A percentile compares a stretch with the other conserved stretches of the same genome.
Evolutionary conservation across 2,888 invertebrate genomes (phyloP).

Genomic region (Drosophila lutescens): DNA sequence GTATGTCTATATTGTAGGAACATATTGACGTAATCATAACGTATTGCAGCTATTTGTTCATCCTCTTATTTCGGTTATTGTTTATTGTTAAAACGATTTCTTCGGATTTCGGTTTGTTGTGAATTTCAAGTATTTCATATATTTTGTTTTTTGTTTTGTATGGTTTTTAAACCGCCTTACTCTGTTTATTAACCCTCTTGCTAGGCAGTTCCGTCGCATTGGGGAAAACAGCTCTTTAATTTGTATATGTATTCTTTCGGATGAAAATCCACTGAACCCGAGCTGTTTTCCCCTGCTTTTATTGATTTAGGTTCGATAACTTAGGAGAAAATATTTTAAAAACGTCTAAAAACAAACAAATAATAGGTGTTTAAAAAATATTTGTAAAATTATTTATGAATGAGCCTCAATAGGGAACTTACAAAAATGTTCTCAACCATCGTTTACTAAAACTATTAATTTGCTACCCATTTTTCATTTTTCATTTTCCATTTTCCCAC

Average conservation of each 20-base stretch:
- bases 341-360: slow-evolving; percentile 33
- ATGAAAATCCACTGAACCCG: neutral
- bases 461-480: slow-evolving; percentile 71
- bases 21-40: slow-evolving; percentile 84
- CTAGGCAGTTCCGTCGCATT: slow-evolving; percentile 28
- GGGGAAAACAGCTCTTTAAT: slow-evolving; percentile 1
- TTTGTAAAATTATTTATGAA: slow-evolving; percentile 65
- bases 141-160: neutral
- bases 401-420: slow-evolving; percentile 85
- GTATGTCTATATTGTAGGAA: slow-evolving; percentile 84
- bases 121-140: neutral
- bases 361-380: slow-evolving; percentile 30
- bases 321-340: slow-evolving; percentile 30
- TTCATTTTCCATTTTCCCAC: neutral
- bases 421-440: slow-evolving; percentile 82
- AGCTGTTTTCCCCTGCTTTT: slow-evolving; percentile 8
- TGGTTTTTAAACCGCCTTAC: slow-evolving; percentile 22
- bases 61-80: slow-evolving; percentile 53
- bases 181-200: slow-evolving; percentile 30
- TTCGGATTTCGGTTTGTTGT: slow-evolving; percentile 20
- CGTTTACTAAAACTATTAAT: slow-evolving; percentile 81
- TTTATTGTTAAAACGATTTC: slow-evolving; percentile 24
- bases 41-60: slow-evolving; percentile 84
- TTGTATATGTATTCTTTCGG: neutral
- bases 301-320: slow-evolving; percentile 17